Conservation (phyloP, 2,888 invertebrate species). For the Listrodromus nycthemerus region DNA sequence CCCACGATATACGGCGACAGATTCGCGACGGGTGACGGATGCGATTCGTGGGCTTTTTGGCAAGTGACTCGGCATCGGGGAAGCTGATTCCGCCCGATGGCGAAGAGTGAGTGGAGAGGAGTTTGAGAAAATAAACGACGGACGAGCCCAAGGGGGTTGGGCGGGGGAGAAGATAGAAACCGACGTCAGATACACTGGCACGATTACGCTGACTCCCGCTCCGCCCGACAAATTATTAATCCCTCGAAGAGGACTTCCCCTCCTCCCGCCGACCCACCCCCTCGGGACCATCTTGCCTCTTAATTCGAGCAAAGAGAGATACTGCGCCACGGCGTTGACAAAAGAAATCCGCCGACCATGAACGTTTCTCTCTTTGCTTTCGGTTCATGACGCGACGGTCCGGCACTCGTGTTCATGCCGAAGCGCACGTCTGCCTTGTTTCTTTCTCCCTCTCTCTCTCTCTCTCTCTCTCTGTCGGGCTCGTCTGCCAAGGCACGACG, state of each 20-base stretch:
- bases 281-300: slow-evolving; percentile 73
- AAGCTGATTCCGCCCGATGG: slow-evolving; percentile 44
- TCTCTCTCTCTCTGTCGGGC: slow-evolving; percentile 31
- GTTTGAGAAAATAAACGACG: slow-evolving; percentile 57
- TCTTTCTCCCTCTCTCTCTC: neutral
- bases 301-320: slow-evolving; percentile 78
- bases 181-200: slow-evolving; percentile 67
- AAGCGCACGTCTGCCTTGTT: slow-evolving; percentile 43
- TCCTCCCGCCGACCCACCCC: slow-evolving; percentile 55
- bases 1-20: neutral
- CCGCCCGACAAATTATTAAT: slow-evolving; percentile 79
- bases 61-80: slow-evolving; percentile 43
- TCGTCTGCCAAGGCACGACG: slow-evolving; percentile 44
- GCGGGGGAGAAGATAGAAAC: slow-evolving; percentile 42
- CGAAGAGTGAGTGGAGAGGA: slow-evolving; percentile 41
- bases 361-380: slow-evolving; percentile 60
- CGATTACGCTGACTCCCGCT: slow-evolving; percentile 67
- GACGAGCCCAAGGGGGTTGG: neutral
- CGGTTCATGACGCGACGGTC: slow-evolving; percentile 20
- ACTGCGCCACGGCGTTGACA: slow-evolving; percentile 73
- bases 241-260: slow-evolving; percentile 49
- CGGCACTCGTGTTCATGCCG: neutral
- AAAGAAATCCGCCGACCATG: slow-evolving; percentile 70
- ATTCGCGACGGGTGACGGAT: slow-evolving; percentile 63
- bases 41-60: slow-evolving; percentile 61